Percentiles rank a stretch among this genome's conserved stretches.
These are phyloP conservation scores for Harpagoxenus sublaevis DNA, from an alignment of 2,888 invertebrate species.

Conservation along the genomic window DNA sequence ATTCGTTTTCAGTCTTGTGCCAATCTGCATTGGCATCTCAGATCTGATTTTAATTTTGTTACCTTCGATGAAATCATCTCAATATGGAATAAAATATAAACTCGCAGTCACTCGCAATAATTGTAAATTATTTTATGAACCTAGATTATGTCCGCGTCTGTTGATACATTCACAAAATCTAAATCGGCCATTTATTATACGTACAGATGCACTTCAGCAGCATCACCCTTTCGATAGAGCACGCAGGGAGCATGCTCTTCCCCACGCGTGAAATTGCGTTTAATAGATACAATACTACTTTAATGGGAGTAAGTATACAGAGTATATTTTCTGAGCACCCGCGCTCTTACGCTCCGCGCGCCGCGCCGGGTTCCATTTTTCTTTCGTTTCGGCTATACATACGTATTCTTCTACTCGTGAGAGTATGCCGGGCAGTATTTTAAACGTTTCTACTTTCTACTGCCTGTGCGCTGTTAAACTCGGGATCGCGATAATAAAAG, in stretches of 20 bases:
- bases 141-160: no score
- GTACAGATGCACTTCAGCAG: background rate
- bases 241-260: background rate
- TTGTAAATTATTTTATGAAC: background rate
- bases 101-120: no score
- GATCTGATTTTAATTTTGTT: background rate
- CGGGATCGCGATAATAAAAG: slow-evolving; percentile 26
- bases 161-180: background rate
- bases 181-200: background rate
- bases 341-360: background rate
- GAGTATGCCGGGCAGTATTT: slow-evolving; percentile 20
- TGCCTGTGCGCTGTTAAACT: background rate
- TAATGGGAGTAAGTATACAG: slow-evolving; percentile 26
- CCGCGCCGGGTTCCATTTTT: background rate
- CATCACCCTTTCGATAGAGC: slow-evolving; percentile 2
- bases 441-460: slow-evolving; percentile 33
- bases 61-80: background rate
- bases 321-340: slow-evolving; percentile 12
- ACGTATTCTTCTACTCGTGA: slow-evolving; percentile 15
- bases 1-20: background rate
- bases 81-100: background rate
- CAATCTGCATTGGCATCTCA: background rate
- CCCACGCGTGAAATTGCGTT: slow-evolving; percentile 23
- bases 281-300: slow-evolving; percentile 28
- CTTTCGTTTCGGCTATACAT: slow-evolving; percentile 19